Base-by-base conservation (phyloP, 2,888 invertebrate genomes). In the Ichneumoninae sp. region DNA sequence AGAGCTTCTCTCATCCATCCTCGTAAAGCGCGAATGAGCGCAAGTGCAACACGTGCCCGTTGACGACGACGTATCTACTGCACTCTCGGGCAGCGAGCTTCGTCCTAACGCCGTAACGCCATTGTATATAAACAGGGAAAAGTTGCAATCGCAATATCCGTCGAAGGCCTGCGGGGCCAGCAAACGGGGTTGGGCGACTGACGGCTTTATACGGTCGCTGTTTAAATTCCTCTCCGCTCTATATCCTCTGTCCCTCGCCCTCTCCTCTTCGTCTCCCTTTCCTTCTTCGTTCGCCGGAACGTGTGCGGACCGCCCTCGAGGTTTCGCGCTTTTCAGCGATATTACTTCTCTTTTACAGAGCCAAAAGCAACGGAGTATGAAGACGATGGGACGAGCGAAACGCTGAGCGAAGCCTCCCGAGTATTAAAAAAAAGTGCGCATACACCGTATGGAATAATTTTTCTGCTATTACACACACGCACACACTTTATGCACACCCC, bases 91-190 rank as follows among this genome's bases (percentile, higher is more conserved):
- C 57, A 13, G 22, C 26, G 13, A 57, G 57, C 26, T 26, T 22
- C 10, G 13, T 13, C 57, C 22, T 13, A 16, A 22, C 57, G 13
- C 22, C 57, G 26, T 57, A 26, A 68, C 26, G 44, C 44, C 36
- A 19, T 47, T 68, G 44, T 71, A 73, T 80, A 13, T 65, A 26
- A 33, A 52, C 19, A 73, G 30, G 5, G 26, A 75, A 75, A 75
- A 81, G 81, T 81, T 81, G 60, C 68, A 63, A 63, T 69, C 47
- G 81, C 60, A 81, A 81, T 81, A 81, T 81, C 75, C 60, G 74
- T 26, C 50, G 50, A 60, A 69, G 69, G 57, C 69, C 50, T 50
- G 69, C 68, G 75, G 69, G 40, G 30, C 40, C 74, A 40, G 57
- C 57, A 4, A 10, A 22, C 26, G 26, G 26, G 10, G 26, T 10